A percentile compares a stretch with the other conserved stretches of the same genome.
Evolutionary conservation across 53 echinoderm and acorn worm species (phyloP).

Genomic region (Paracentrotus lividus): DNA sequence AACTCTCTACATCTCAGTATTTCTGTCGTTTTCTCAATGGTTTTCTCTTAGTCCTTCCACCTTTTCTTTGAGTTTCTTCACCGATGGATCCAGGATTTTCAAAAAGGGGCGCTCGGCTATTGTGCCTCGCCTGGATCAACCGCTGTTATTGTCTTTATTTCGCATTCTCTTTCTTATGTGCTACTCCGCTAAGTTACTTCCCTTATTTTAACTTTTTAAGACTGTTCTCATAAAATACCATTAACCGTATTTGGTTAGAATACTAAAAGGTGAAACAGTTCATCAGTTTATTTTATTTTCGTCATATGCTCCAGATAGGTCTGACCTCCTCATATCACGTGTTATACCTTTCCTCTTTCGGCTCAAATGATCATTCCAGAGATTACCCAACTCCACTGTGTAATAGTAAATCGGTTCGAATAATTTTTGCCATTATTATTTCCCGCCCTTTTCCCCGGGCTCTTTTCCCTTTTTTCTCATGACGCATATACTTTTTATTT

Average conservation of each 20-base stretch:
- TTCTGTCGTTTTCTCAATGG: too few relatives aligned
- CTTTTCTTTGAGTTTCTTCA: too few relatives aligned
- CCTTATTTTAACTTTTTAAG: too few relatives aligned
- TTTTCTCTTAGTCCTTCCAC: too few relatives aligned
- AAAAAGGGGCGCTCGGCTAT: too few relatives aligned
- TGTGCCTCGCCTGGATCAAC: too few relatives aligned
- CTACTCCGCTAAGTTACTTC: too few relatives aligned
- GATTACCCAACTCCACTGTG: background rate
- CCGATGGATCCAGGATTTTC: too few relatives aligned
- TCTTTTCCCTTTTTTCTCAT: background rate
- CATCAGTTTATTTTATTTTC: background rate
- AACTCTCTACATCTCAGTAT: too few relatives aligned
- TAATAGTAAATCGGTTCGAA: background rate
- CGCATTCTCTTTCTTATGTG: background rate
- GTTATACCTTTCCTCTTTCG: background rate
- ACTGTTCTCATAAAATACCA: too few relatives aligned
- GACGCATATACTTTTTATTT: background rate
- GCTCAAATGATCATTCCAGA: background rate
- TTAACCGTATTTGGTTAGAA: too few relatives aligned
- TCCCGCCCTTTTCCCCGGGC: background rate
- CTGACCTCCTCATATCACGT: background rate
- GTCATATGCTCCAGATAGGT: background rate
- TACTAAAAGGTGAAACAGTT: background rate
- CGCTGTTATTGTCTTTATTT: background rate
- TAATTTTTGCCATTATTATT: slow-evolving; percentile 8